Evolutionary conservation across 2,797 vertebrate species (phyloP).

Genomic region (Leucoraja ocellata): DNA sequence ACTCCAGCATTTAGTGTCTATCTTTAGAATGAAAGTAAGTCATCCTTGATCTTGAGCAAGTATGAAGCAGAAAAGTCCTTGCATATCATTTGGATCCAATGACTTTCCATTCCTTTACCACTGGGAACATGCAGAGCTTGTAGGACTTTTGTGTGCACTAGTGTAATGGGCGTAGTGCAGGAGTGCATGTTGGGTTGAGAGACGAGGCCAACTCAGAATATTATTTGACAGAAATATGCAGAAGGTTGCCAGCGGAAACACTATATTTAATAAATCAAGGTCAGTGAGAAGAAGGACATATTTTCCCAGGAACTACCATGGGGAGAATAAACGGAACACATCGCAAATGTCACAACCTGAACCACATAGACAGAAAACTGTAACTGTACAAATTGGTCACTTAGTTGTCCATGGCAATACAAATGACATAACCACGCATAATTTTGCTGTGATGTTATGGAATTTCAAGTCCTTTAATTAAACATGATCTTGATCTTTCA

Average conservation of each 20-base stretch:
- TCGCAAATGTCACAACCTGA: not conserved
- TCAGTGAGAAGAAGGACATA: not conserved
- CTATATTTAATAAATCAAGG: not conserved
- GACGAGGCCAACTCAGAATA: not conserved
- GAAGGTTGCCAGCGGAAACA: not conserved
- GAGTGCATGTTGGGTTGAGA: not conserved
- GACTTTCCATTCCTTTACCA: not conserved
- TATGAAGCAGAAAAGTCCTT: no score
- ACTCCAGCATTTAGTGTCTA: no score
- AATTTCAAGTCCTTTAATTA: slow-evolving; percentile 35
- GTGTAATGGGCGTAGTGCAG: not conserved
- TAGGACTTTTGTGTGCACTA: not conserved
- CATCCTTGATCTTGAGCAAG: no score
- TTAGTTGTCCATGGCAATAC: slow-evolving; percentile 11
- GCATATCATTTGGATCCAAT: not conserved
- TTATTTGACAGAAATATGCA: not conserved
- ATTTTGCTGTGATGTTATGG: slow-evolving; percentile 35
- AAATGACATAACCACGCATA: slow-evolving; percentile 33
- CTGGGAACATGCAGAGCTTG: not conserved
- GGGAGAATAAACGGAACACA: not conserved
- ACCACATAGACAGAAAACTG: slow-evolving; percentile 7
- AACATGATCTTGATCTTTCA: slow-evolving; percentile 38
- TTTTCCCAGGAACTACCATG: not conserved
- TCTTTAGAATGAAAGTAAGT: no score
- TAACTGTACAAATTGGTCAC: slow-evolving; percentile 22